Conservation (phyloP, 2,797 vertebrate genomes). For the Monodelphis domestica region DNA sequence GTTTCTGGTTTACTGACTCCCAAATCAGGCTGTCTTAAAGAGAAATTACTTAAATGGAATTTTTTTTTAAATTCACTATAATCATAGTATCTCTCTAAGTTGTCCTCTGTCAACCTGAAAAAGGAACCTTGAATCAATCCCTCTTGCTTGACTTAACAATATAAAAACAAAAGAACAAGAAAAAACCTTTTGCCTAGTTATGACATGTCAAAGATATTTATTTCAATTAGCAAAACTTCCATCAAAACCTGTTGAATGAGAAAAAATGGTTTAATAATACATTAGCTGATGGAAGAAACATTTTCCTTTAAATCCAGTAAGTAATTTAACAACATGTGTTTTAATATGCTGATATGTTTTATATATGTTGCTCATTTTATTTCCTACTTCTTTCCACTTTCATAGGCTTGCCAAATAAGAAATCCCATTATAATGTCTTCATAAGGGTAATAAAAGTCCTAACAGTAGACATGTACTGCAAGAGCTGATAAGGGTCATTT, state of each 20-base stretch:
- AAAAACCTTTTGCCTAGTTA: slow-evolving; percentile 56
- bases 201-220: slow-evolving; percentile 61
- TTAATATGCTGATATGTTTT: slow-evolving; percentile 46
- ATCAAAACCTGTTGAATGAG: slow-evolving; percentile 78
- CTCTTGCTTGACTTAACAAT: slow-evolving; percentile 25
- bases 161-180: slow-evolving; percentile 43
- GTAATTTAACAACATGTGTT: slow-evolving; percentile 72
- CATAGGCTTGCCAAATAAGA: slow-evolving; percentile 75
- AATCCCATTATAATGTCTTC: slow-evolving; percentile 78
- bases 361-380: slow-evolving; percentile 60
- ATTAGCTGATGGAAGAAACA: slow-evolving; percentile 65
- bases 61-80: not conserved
- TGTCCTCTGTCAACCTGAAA: not conserved
- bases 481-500: slow-evolving; percentile 83
- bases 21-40: not conserved
- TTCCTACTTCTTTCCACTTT: slow-evolving; percentile 78
- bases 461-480: slow-evolving; percentile 76
- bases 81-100: not conserved
- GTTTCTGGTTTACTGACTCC: not conserved
- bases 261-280: slow-evolving; percentile 67
- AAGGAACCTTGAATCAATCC: slow-evolving; percentile 8
- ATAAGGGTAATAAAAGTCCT: slow-evolving; percentile 77
- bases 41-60: not conserved
- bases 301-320: slow-evolving; percentile 71
- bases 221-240: slow-evolving; percentile 61